Percentiles rank a stretch among this genome's conserved stretches.
phyloP scores from a whole-genome alignment of 1,140 invertebrate genomes.

The Aporrectodea caliginosa region DNA sequence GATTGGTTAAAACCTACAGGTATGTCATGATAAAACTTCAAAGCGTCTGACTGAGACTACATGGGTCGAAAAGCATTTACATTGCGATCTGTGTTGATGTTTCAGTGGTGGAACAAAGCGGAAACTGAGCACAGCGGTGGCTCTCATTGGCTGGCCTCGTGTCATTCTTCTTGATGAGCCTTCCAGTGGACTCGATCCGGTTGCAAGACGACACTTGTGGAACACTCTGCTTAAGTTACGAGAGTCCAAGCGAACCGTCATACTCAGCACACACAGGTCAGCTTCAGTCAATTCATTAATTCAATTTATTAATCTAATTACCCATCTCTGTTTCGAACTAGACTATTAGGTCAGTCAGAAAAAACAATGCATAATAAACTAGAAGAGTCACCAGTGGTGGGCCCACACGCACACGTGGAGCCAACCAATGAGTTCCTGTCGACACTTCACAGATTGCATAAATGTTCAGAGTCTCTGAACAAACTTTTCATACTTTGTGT shows the following conservation, averaged over 20 bases:
- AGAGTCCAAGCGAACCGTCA: slow-evolving; percentile 41
- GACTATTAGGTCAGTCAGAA: no score
- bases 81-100: background rate
- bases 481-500: no score
- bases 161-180: slow-evolving; percentile 64
- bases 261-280: slow-evolving; percentile 50
- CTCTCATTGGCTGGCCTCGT: slow-evolving; percentile 65
- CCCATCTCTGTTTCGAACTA: no score
- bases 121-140: slow-evolving; percentile 87
- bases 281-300: background rate
- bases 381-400: no score
- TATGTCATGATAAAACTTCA: background rate
- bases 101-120: slow-evolving; percentile 82
- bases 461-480: no score
- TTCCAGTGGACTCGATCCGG: slow-evolving; percentile 91
- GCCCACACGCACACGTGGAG: no score
- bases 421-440: no score
- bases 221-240: slow-evolving; percentile 61
- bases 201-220: slow-evolving; percentile 83
- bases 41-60: no score
- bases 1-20: background rate
- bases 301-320: no score
- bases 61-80: no score
- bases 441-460: no score
- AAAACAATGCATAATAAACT: no score